Base-by-base conservation (phyloP, 2,113 vertebrate genomes). In the Tenrec ecaudatus region DNA sequence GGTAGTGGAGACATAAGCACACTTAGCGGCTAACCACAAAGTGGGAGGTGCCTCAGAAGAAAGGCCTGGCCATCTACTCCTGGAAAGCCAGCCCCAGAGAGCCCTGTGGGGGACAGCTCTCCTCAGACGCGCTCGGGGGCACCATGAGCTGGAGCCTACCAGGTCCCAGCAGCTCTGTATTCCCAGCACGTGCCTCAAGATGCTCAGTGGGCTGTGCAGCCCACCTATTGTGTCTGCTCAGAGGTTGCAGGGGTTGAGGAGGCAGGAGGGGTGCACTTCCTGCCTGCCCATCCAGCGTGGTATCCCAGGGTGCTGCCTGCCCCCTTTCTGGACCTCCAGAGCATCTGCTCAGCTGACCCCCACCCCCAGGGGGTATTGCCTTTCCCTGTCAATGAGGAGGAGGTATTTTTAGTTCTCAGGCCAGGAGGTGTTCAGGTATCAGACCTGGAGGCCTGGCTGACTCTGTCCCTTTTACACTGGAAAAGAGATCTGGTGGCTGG, bases 321-420 rank as follows among this genome's bases (percentile, higher is more conserved):
- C 23, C 7, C 36, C 12, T 1, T 19, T 23, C 75, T 7, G 7
- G 2, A 47, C 3, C 2, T 16, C 33, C 29, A 6, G 12, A 1
- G 1, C 79, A 81, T 73, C 71, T 31, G 68, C 76, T n/a, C 62
- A n/a, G 22, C 29, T 1, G 11, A 23, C 68, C 66, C 47, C 16
- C 4, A 0, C 71, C 86, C 29, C 27, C 3, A 1, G 7, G 1
- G 84, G n/a, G 33, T 86, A 82, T 90, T 87, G 75, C 79, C 82
- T 94, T 89, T 95, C 93, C 47, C 78, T 91, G n/a, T 64, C 76
- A 33, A 1, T 9, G 16, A 86, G 12, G 19, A 75, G 36, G 58
- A 58, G 79, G 68, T 84, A 88, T 92, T 93, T 93, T 86, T 92
- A 94, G 95, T 80, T 31, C 3, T 31, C 60, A 7, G 71, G 71